Base-by-base conservation (phyloP, 2,113 vertebrate species). In the Isichthys henryi region DNA sequence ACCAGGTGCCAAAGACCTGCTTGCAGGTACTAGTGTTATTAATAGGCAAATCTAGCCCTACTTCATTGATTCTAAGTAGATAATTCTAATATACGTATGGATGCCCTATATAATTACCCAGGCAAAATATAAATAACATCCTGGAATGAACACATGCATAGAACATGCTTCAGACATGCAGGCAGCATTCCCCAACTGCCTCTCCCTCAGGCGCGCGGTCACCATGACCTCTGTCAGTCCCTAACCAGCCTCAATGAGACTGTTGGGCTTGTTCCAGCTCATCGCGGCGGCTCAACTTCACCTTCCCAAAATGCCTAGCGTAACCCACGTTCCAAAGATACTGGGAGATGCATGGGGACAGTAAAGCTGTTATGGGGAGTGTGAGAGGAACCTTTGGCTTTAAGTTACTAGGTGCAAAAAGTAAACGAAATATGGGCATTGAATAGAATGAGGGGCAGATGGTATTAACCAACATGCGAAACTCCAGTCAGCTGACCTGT, bases 101-200 rank as follows among this genome's bases (percentile, higher is more conserved):
- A 35, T 52, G 74, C n/a, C 27, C 52, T 80, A 49, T 58, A 56
- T 56, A 83, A 48, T 85, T 70, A 87, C 23, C 84, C 90, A 86
- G 11, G 82, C 31, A 53, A 80, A 80, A 80, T 19, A 80, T 0
- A 58, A 88, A 86, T 82, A n/a, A 39, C 86, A 86, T 45, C 27
- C 45, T 50, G n/a, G 62, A 85, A 56, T 88, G 87, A 15, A n/a
- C 31, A 89, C 35, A 83, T 52, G 35, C 35, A 58, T 1, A n/a
- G 19, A 27, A 74, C 50, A 53, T 2, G n/a, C 21, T 45, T n/a
- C 35, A 77, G 45, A 23, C 43, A 62, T 13, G 21, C 45, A 31
- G 39, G 21, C 23, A 8, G 6, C 70, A 43, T 45, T 88, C 58
- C 8, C 9, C 21, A 15, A 48, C 23, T 53, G 49, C 5, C 7